Evolutionary conservation across 2,888 invertebrate genomes (phyloP), one percentile per base, ranked within the genome.

Genomic region (Gymnosoma rotundatum): DNA sequence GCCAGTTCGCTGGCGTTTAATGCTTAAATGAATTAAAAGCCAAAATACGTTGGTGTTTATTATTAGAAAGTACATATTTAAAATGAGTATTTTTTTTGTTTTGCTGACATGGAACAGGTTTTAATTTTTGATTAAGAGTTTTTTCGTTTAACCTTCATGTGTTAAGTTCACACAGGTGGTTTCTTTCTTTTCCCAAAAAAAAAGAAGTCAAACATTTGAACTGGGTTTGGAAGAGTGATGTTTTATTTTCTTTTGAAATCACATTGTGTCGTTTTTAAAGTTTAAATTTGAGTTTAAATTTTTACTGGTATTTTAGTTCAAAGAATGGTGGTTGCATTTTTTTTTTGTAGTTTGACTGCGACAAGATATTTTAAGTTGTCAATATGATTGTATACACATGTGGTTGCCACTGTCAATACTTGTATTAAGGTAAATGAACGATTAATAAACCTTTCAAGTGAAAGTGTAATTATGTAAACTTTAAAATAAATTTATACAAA

Each of bases 111-210:
- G 63, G n/a, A 83, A 78, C 78, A 69, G 78, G 78, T 83, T 83
- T 60, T 20, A 42, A 38, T 64, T 63, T 50, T 48, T 16, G 6
- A 21, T 21, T 56, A 5, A 7, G 21, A 36, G 25, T 25, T 56
- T 12, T 78, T 83, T 73, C 2, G 42, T 12, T 42, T 66, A 72
- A 75, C 75, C 70, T 76, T 82, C 75, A 75, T 56, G 69, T 67
- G 60, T 45, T 83, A 75, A 73, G 83, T 78, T 83, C 85, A 83
- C n/a, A 83, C 83, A 85, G 75, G 79, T 83, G 79, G 67, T 69
- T 81, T n/a, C 12, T 67, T 45, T 42, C 60, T 70, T 54, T n/a
- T 45, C 10, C 9, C 2, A 6, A 21, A 21, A 21, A 52, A 67
- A 54, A 21, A 21, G n/a, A 21, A 21, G n/a, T 67, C 50, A 69